Evolutionary conservation across 2,888 invertebrate genomes (phyloP).

Genomic region (Acanthoscelides obtectus): DNA sequence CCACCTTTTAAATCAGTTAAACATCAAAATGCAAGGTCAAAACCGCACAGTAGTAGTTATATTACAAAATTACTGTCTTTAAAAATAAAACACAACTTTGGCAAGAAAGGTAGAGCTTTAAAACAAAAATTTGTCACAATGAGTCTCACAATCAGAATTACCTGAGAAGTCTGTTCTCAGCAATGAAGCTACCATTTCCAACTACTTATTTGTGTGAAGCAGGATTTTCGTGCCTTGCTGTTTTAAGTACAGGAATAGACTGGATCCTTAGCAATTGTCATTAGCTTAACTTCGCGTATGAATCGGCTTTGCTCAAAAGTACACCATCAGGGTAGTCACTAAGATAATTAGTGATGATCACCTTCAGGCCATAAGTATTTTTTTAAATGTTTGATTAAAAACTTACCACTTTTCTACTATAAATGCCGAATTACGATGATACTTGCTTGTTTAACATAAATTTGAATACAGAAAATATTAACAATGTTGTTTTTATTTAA

Average conservation of each 20-base stretch:
- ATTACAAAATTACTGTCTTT: background rate
- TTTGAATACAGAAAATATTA: too few species aligned
- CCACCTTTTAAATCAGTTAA: background rate
- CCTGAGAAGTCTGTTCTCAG: background rate
- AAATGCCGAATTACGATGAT: background rate
- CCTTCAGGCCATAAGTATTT: background rate
- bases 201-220: constrained; percentile 5
- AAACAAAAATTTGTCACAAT: constrained; percentile 2
- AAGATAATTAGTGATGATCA: background rate
- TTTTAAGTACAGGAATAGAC: background rate
- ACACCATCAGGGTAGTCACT: background rate
- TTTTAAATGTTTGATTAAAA: background rate
- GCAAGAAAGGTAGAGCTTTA: background rate
- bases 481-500: too few species aligned
- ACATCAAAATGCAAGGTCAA: background rate
- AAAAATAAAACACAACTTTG: constrained; percentile 1
- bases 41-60: background rate
- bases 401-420: background rate
- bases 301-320: background rate
- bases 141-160: constrained; percentile 1
- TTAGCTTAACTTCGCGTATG: background rate
- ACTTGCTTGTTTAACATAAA: background rate
- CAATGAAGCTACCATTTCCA: constrained; percentile 5
- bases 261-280: background rate
- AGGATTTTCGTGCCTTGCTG: constrained; percentile 5